These are phyloP conservation scores for Brachypteracias leptosomus DNA, from an alignment of 2,113 vertebrate species.

Conservation along the genomic window DNA sequence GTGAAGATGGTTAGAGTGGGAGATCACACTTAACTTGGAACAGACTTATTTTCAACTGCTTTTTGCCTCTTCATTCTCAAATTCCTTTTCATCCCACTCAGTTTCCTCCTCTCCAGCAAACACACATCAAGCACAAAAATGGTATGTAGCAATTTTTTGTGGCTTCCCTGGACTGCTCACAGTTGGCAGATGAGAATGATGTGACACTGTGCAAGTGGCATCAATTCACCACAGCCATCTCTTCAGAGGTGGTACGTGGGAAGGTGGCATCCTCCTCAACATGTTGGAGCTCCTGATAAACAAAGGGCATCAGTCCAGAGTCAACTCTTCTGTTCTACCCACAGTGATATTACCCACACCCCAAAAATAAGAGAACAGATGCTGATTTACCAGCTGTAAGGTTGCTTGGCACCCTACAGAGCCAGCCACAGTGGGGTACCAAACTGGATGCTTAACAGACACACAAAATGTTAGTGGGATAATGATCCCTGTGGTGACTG, in stretches of 20 bases:
- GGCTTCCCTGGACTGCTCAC: neutral
- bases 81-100: neutral
- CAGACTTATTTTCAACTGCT: neutral
- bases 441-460: neutral
- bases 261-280: neutral
- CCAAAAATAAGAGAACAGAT: neutral
- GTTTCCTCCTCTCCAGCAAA: neutral
- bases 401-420: neutral
- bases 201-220: rapidly evolving
- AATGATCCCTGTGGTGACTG: neutral
- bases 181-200: neutral
- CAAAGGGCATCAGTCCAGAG: neutral
- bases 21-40: neutral
- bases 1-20: neutral
- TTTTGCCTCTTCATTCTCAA: neutral
- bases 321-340: neutral
- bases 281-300: neutral
- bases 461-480: neutral
- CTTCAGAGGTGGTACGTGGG: neutral
- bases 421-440: neutral
- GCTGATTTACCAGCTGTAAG: neutral
- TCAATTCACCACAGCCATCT: neutral
- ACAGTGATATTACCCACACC: rapidly evolving
- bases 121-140: rapidly evolving
- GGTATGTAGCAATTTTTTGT: neutral